Evolutionary conservation across 2,888 invertebrate genomes (phyloP).

Genomic region (Neoitamus cyanurus): DNA sequence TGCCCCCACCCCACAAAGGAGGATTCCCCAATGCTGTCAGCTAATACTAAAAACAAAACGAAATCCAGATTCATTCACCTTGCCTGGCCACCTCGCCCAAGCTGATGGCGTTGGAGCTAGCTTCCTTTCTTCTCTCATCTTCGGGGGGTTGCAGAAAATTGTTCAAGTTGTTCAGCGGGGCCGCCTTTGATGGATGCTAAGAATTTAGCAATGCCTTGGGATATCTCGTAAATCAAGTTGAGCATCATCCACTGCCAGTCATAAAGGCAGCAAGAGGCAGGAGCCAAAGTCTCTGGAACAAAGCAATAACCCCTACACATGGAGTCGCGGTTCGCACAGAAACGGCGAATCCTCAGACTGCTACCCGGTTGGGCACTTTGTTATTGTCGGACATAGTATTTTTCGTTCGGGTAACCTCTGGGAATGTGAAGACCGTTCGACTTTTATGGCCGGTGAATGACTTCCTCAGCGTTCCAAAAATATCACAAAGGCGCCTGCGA

Average conservation of each 20-base stretch:
- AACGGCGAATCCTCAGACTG: background rate
- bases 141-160: background rate
- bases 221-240: constrained; percentile 34
- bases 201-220: constrained; percentile 34
- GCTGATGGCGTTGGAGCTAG: background rate
- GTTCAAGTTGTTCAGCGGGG: background rate
- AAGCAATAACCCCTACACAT: background rate
- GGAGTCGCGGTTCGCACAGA: background rate
- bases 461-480: background rate
- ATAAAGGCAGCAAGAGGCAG: background rate
- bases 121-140: background rate
- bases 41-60: background rate
- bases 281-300: constrained; percentile 7
- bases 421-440: background rate
- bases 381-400: background rate
- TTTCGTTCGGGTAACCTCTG: background rate
- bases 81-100: background rate
- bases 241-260: background rate
- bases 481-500: constrained; percentile 20
- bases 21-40: background rate
- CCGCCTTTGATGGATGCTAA: constrained; percentile 25
- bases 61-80: constrained; percentile 1
- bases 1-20: background rate
- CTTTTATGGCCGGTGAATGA: constrained; percentile 3
- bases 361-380: background rate